These are phyloP conservation scores for Protobothrops mucrosquamatus DNA, from an alignment of 2,113 vertebrate genomes.

Conservation along the genomic window DNA sequence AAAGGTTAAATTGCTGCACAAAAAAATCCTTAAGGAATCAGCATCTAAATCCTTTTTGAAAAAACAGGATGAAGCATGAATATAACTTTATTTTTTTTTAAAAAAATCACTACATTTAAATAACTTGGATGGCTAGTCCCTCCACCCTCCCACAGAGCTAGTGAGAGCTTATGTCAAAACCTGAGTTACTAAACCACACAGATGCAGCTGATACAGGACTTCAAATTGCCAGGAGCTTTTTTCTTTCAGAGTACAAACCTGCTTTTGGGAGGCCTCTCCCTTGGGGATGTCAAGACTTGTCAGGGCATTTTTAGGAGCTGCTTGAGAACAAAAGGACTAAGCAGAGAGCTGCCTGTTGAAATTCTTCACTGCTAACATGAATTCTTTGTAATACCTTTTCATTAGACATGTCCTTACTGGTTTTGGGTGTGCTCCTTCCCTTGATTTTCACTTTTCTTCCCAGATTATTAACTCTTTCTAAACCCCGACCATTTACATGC, in stretches of 20 bases:
- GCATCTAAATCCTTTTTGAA: not conserved
- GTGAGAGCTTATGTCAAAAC: not conserved
- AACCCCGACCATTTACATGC: not conserved
- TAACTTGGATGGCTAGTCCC: not conserved
- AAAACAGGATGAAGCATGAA: not conserved
- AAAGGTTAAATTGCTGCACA: not conserved
- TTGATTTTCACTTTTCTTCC: slow-evolving; percentile 1
- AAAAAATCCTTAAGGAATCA: not conserved
- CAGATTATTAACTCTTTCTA: slow-evolving; percentile 49
- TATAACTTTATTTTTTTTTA: not conserved
- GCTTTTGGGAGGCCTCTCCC: slow-evolving; percentile 52
- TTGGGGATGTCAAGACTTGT: slow-evolving; percentile 62
- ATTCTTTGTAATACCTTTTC: slow-evolving; percentile 65
- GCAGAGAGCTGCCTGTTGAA: slow-evolving; percentile 62
- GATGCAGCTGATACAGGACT: slow-evolving; percentile 33
- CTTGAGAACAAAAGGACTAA: slow-evolving; percentile 65
- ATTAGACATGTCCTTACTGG: slow-evolving; percentile 68
- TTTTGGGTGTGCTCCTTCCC: not conserved
- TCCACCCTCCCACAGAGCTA: not conserved
- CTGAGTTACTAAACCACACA: not conserved
- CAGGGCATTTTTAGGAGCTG: slow-evolving; percentile 39
- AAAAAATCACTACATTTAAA: not conserved
- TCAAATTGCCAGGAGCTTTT: slow-evolving; percentile 22
- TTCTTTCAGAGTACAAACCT: slow-evolving; percentile 15
- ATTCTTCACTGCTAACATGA: slow-evolving; percentile 65